A percentile compares a stretch with the other conserved stretches of the same genome.
Evolutionary conservation across 2,113 vertebrate species (phyloP).

Genomic region (Syrrhaptes paradoxus): DNA sequence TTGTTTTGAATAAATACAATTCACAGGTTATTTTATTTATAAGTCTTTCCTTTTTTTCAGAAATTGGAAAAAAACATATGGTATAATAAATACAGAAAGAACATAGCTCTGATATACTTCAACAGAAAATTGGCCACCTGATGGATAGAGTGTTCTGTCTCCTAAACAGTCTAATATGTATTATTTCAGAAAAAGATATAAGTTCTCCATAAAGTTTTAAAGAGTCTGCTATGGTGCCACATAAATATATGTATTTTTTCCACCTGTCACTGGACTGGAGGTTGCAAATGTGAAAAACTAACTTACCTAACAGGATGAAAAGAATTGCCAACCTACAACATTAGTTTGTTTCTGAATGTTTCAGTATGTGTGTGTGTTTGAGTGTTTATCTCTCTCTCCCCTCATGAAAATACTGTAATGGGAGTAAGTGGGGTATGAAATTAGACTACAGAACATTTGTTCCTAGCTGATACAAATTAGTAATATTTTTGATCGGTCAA

Average conservation of each 20-base stretch:
- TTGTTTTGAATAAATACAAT: not conserved
- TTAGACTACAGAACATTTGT: conserved; percentile 37
- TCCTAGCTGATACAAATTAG: conserved; percentile 4
- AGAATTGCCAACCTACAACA: not conserved
- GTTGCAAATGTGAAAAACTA: not conserved
- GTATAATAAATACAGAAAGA: not conserved
- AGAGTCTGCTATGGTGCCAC: not conserved
- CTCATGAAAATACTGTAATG: not conserved
- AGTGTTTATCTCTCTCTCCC: not conserved
- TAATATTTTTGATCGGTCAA: conserved; percentile 8
- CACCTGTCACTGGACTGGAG: not conserved
- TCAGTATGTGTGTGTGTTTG: not conserved
- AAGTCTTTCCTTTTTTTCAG: not conserved
- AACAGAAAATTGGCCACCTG: not conserved
- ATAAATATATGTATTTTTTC: not conserved
- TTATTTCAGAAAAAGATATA: not conserved
- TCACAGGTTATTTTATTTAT: not conserved
- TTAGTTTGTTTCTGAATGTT: conserved; percentile 12
- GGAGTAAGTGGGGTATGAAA: conserved; percentile 54
- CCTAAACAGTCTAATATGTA: not conserved
- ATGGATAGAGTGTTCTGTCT: not conserved
- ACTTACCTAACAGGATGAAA: not conserved
- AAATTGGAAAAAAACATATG: not conserved
- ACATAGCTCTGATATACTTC: not conserved
- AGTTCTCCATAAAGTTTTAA: not conserved